Percentiles rank a stretch among this genome's conserved stretches.
Evolutionary conservation across 2,888 invertebrate genomes (phyloP).

Genomic region (Caenorhabditis plicata): DNA sequence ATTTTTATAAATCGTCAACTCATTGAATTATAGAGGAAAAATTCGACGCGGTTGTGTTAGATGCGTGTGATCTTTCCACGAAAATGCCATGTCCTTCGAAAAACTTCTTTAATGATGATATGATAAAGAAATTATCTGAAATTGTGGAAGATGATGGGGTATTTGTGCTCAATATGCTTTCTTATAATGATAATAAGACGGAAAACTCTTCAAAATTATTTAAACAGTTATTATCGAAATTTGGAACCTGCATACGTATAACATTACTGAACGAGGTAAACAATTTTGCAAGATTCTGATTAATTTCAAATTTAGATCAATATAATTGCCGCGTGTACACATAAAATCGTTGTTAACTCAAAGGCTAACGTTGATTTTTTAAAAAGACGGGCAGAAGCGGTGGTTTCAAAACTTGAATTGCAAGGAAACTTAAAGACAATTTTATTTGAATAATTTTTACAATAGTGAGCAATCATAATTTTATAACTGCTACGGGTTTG

Average conservation of each 20-base stretch:
- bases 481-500: too few species aligned
- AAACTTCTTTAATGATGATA: conserved; percentile 29
- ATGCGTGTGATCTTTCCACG: conserved; percentile 52
- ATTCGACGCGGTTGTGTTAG: conserved; percentile 53
- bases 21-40: conserved; percentile 25
- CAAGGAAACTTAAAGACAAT: conserved; percentile 23
- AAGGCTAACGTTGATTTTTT: conserved; percentile 16
- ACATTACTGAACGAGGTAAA: conserved; percentile 23
- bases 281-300: background rate
- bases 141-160: conserved; percentile 25
- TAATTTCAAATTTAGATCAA: conserved; percentile 12
- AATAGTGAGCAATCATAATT: too few species aligned
- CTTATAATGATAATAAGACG: conserved; percentile 16
- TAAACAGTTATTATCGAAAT: conserved; percentile 13
- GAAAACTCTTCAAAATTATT: conserved; percentile 3
- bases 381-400: conserved; percentile 19
- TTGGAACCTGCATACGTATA: conserved; percentile 29
- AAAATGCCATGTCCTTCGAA: conserved; percentile 51
- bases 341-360: conserved; percentile 19
- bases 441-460: background rate
- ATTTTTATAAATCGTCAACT: background rate
- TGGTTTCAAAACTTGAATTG: conserved; percentile 21
- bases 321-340: conserved; percentile 25
- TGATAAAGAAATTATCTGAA: conserved; percentile 21
- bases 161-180: conserved; percentile 28